Percentiles rank a stretch among this genome's conserved stretches.
Conservation (phyloP, 2,797 vertebrate genomes). For the Percopsis omiscomaycus region DNA sequence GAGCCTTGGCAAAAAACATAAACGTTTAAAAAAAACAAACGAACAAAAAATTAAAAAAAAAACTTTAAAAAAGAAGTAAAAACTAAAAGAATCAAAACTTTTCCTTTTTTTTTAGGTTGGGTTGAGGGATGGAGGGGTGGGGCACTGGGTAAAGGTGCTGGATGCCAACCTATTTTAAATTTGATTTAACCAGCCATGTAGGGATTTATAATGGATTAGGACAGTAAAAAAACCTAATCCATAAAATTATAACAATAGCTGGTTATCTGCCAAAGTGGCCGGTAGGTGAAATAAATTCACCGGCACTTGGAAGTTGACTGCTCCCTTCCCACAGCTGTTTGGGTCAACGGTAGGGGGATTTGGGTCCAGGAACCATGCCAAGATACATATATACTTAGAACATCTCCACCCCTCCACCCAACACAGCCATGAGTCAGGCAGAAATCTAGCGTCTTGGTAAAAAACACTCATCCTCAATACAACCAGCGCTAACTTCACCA, state of each 20-base stretch:
- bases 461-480: slow-evolving; percentile 32
- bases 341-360: background rate
- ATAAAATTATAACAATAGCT: background rate
- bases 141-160: background rate
- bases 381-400: slow-evolving; percentile 47
- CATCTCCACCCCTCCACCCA: slow-evolving; percentile 28
- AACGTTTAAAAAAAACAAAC: slow-evolving; percentile 12
- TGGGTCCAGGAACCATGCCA: slow-evolving; percentile 39
- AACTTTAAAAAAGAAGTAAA: background rate
- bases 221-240: too few relatives aligned
- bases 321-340: background rate
- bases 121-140: too few relatives aligned
- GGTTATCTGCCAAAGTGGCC: background rate
- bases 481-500: slow-evolving; percentile 22
- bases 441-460: slow-evolving; percentile 2
- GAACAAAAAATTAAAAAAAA: slow-evolving; percentile 11
- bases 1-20: slow-evolving; percentile 41
- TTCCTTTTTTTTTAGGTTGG: slow-evolving; percentile 16
- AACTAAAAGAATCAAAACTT: slow-evolving; percentile 14
- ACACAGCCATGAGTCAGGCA: background rate
- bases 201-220: too few relatives aligned
- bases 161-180: background rate
- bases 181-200: too few relatives aligned
- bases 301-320: background rate
- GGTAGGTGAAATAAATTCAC: background rate